These are phyloP conservation scores for Oscheius myriophilus DNA, from an alignment of 2,888 invertebrate genomes.

Conservation along the genomic window DNA sequence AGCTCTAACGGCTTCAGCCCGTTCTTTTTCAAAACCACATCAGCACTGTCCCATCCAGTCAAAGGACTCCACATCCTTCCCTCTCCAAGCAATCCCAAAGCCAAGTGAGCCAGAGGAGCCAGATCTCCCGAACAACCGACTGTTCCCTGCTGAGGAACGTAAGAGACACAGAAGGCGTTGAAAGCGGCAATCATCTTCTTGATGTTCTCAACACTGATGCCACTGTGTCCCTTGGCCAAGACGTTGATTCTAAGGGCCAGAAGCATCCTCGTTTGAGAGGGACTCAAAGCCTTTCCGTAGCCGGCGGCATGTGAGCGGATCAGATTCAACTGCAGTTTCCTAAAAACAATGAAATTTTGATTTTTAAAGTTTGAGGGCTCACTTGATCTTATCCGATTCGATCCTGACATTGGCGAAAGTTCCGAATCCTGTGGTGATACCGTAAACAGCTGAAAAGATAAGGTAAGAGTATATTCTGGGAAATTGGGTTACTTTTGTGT, in stretches of 20 bases:
- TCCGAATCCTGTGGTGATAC: conserved; percentile 80
- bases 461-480: neutral
- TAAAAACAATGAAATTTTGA: conserved; percentile 25
- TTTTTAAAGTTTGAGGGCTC: conserved; percentile 35
- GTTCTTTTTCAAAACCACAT: conserved; percentile 74
- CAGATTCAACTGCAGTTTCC: conserved; percentile 77
- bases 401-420: conserved; percentile 78
- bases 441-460: conserved; percentile 75
- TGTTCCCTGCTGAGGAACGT: conserved; percentile 79
- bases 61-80: conserved; percentile 72
- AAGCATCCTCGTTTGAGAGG: conserved; percentile 77
- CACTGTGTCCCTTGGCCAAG: conserved; percentile 79
- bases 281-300: conserved; percentile 77
- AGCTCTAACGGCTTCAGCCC: conserved; percentile 76
- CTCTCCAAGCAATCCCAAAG: conserved; percentile 79
- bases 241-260: conserved; percentile 78
- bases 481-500: conserved; percentile 74
- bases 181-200: conserved; percentile 77
- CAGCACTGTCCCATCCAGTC: conserved; percentile 67
- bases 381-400: conserved; percentile 76
- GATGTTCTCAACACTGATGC: conserved; percentile 77
- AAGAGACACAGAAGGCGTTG: conserved; percentile 78
- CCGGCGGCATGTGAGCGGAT: conserved; percentile 79
- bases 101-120: conserved; percentile 78
- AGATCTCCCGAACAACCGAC: conserved; percentile 80